Base-by-base conservation (phyloP, 2,888 invertebrate species). In the Zeuzera pyrina region DNA sequence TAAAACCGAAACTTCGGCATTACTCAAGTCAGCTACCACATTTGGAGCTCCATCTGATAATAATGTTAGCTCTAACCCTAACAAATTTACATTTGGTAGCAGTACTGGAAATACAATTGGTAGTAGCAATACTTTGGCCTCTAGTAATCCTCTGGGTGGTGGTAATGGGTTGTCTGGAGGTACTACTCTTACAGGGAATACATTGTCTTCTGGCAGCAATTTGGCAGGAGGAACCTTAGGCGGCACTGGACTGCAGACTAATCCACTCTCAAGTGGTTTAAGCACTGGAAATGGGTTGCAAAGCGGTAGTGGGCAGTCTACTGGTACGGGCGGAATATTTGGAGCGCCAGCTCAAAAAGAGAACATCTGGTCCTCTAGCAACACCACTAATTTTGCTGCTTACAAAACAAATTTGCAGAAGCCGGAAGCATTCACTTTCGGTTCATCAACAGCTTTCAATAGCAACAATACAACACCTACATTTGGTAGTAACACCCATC, bases 351-450 rank as follows among this genome's bases (percentile, higher is more conserved):
- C 45, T 5, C 63, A 57, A 33, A 69, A 67, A 32, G 73, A 72
- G 3, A 68, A 56, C 22, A 41, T 58, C 38, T 73, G 77, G 77
- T 40, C 64, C 5, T 13, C 59, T 4, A 15, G 10, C 5, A 2
- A 14, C 7, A 34, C 41, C 12, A 68, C 60, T 42, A 12, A 60
- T 30, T 73, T 73, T 36, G 58, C 41, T 2, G 33, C 66, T 5
- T 64, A 45, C 34, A 33, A 57, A 5, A 66, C 43, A 36, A 50
- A 30, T 21, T 25, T 50, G 8, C 67, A 56, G 33, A 71, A 69
- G 27, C 54, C 69, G 2, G 39, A 56, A 1, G 29, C 64, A 0
- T 76, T 73, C 37, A 42, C 59, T 2, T 78, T 78, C 34, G 70
- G 70, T 3, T 31, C 54, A 3, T 38, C 57, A 2, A 53, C 57